phyloP scores from a whole-genome alignment of 1,140 invertebrate species.

The Daktulosphaira vitifoliae region DNA sequence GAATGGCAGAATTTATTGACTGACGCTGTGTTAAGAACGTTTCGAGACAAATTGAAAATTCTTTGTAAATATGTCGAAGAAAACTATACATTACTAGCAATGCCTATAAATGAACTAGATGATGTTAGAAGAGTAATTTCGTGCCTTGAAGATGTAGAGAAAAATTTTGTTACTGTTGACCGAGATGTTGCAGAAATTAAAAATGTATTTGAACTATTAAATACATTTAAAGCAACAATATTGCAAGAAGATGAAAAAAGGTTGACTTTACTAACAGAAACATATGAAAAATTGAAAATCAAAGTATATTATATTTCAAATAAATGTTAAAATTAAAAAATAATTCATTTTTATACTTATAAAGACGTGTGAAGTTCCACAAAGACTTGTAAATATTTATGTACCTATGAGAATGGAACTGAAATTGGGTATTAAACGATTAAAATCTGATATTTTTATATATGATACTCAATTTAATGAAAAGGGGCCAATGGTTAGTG shows the following conservation, averaged over 20 bases:
- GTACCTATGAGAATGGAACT: neutral
- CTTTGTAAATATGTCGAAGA: constrained; percentile 55
- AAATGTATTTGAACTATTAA: constrained; percentile 88
- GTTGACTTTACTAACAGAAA: constrained; percentile 79
- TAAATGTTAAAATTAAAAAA: no score
- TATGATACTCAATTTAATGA: neutral
- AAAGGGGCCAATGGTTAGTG: constrained; percentile 11
- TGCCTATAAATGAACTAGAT: constrained; percentile 82
- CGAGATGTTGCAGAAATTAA: constrained; percentile 86
- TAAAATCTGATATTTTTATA: neutral
- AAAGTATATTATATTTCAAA: constrained; percentile 62
- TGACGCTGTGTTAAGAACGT: neutral
- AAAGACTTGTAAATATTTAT: neutral
- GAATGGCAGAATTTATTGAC: neutral
- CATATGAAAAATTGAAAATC: constrained; percentile 62
- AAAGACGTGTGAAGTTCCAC: constrained; percentile 4
- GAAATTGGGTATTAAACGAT: neutral
- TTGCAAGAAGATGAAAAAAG: constrained; percentile 83
- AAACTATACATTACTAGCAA: constrained; percentile 74
- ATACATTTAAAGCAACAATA: constrained; percentile 74
- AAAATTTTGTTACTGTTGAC: constrained; percentile 92
- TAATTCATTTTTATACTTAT: constrained; percentile 40
- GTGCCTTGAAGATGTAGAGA: constrained; percentile 81
- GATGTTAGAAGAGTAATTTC: constrained; percentile 90
- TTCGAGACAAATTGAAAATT: neutral